Base-by-base conservation (phyloP, 2,113 vertebrate genomes). In the Crotalus helleri region DNA sequence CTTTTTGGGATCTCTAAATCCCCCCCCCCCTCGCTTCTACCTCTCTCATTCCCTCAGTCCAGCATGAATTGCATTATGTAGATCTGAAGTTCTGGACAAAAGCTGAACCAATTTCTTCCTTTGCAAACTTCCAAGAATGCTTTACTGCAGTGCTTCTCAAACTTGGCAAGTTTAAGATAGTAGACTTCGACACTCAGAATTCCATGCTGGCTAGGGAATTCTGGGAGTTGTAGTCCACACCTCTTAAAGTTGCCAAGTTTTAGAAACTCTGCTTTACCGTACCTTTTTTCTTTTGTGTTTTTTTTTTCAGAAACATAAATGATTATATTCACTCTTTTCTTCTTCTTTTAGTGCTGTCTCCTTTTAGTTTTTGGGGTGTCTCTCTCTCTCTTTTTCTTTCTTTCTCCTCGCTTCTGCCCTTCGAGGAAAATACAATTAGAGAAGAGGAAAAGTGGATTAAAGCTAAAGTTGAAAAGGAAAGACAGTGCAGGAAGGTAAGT, bases 401-500 rank as follows among this genome's bases (percentile, higher is more conserved):
- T 97, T 95, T 89, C 95, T 97, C 91, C 94, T 90, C 94, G 94
- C 93, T 95, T 92, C 95, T 95, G 21, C 92, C 90, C 33, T 53
- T 74, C 94, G 94, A 90, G 87, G 55, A 7, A 91, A 88, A 15
- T 92, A 95, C 93, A 94, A 49, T 81, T 88, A 94, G 91, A 95
- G 92, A 90, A 96, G 58, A 90, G 74, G 90, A 19, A 92, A 85
- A 59, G 64, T 91, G 90, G 89, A 11, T 91, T 90, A 92, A 93
- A 26, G 57, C 44, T 69, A 74, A 86, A 59, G 57, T 1, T 89
- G 94, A 74, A 57, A 88, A 90, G 26, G 89, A 94, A 93, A 7
- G 90, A 91, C 95, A 95, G 91, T 94, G 64, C 89, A 87, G 92
- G 94, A 58, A 93, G n/a, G 88, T 69, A 91, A 69, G 93, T 86